Conservation (phyloP, 92 coral and sea anemone genomes). For the Parazoanthus darwini region DNA sequence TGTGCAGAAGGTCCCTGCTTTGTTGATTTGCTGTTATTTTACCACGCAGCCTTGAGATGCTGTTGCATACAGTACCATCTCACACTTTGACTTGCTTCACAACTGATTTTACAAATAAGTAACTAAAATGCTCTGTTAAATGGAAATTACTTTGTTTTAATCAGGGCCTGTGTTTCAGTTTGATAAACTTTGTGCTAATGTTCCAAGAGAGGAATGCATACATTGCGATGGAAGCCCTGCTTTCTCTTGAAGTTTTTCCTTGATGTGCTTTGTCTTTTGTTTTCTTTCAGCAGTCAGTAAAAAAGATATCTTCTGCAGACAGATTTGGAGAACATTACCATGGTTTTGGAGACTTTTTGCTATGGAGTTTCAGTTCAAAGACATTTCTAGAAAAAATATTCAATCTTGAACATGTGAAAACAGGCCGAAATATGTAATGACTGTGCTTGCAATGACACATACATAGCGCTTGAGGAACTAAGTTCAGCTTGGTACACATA, state of each 20-base stretch:
- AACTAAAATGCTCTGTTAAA: not conserved
- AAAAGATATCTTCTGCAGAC: conserved; percentile 43
- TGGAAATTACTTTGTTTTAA: not conserved
- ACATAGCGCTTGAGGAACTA: conserved; percentile 23
- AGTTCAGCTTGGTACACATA: conserved; percentile 9
- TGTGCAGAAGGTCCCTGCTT: not conserved
- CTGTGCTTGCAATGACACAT: conserved; percentile 39
- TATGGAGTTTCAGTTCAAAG: conserved; percentile 41
- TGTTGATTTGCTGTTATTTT: too few species aligned
- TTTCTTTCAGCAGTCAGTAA: conserved; percentile 41
- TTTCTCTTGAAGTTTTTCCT: conserved; percentile 21
- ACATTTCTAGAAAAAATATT: conserved; percentile 31
- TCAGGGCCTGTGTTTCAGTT: not conserved
- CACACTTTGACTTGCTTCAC: not conserved
- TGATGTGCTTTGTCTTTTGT: conserved; percentile 25
- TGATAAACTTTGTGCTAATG: not conserved
- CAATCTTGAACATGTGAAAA: conserved; percentile 8
- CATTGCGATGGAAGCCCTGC: conserved; percentile 14
- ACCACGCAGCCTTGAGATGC: not conserved
- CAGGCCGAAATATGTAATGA: conserved; percentile 22
- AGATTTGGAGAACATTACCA: conserved; percentile 36
- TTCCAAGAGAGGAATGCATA: not conserved
- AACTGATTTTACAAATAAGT: not conserved
- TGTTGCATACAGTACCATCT: too few species aligned
- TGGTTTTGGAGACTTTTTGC: conserved; percentile 47